These are phyloP conservation scores for Idaea aversata DNA, from an alignment of 2,888 invertebrate genomes.

Conservation along the genomic window DNA sequence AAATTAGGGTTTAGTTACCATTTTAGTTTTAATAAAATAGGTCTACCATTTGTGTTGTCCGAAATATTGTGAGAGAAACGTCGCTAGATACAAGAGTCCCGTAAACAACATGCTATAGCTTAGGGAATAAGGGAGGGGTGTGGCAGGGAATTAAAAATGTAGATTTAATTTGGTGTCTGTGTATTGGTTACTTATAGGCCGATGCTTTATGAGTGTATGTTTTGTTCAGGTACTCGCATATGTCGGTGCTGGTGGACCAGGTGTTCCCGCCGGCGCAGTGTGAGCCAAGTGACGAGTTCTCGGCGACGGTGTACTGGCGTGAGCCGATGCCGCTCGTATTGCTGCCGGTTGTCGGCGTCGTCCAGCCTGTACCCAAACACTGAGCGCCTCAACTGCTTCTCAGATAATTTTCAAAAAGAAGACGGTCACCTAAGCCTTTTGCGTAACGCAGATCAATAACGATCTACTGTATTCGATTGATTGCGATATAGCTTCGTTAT, in stretches of 20 bases:
- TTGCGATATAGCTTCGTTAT: background rate
- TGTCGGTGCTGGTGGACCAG: slow-evolving; percentile 97
- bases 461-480: background rate
- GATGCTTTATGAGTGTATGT: slow-evolving; percentile 4
- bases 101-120: too few relatives aligned
- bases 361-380: slow-evolving; percentile 34
- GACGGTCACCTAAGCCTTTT: too few relatives aligned
- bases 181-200: background rate
- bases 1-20: too few relatives aligned
- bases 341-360: slow-evolving; percentile 38
- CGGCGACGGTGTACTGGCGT: slow-evolving; percentile 95
- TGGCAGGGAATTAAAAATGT: background rate
- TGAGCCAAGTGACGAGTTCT: slow-evolving; percentile 85
- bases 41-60: too few relatives aligned
- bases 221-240: slow-evolving; percentile 90
- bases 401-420: too few relatives aligned
- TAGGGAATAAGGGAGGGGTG: background rate
- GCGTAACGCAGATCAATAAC: too few relatives aligned
- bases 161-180: background rate
- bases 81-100: too few relatives aligned
- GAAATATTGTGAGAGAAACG: too few relatives aligned
- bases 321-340: slow-evolving; percentile 84
- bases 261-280: slow-evolving; percentile 92
- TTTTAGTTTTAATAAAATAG: too few relatives aligned
- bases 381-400: slow-evolving; percentile 7